These are phyloP conservation scores for Synanthedon vespiformis DNA, from an alignment of 2,888 invertebrate genomes.

Conservation along the genomic window DNA sequence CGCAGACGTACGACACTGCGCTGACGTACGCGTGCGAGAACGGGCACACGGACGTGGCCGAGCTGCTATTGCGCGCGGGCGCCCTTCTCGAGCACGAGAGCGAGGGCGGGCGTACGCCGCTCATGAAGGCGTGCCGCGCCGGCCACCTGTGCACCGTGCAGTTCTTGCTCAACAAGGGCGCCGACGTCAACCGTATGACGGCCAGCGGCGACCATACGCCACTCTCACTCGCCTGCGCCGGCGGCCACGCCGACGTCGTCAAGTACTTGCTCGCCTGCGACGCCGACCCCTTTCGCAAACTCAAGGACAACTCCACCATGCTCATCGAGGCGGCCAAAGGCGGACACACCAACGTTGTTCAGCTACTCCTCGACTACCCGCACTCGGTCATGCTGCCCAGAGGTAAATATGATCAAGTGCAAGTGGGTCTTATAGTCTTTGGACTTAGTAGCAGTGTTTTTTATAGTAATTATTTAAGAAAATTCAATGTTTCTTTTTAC, in stretches of 20 bases:
- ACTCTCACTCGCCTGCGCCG: constrained; percentile 94
- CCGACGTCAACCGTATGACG: constrained; percentile 75
- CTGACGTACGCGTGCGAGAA: constrained; percentile 98
- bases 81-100: constrained; percentile 96
- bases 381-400: constrained; percentile 83
- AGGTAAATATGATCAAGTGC: constrained; percentile 26
- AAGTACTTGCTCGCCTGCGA: constrained; percentile 91
- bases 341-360: constrained; percentile 95
- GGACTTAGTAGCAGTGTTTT: too few relatives aligned
- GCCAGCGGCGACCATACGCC: constrained; percentile 98
- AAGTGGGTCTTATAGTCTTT: too few relatives aligned
- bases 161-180: constrained; percentile 87
- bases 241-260: constrained; percentile 94
- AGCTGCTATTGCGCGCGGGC: constrained; percentile 88
- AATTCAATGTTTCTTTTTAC: too few relatives aligned
- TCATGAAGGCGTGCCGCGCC: constrained; percentile 98
- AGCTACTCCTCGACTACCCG: constrained; percentile 93
- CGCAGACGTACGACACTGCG: constrained; percentile 95
- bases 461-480: too few relatives aligned
- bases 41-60: constrained; percentile 97
- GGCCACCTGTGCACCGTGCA: constrained; percentile 97
- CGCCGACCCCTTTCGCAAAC: constrained; percentile 95
- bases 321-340: constrained; percentile 98
- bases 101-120: constrained; percentile 95
- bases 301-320: constrained; percentile 99